phyloP scores from a whole-genome alignment of 1,140 invertebrate species.

The Achatina immaculata region DNA sequence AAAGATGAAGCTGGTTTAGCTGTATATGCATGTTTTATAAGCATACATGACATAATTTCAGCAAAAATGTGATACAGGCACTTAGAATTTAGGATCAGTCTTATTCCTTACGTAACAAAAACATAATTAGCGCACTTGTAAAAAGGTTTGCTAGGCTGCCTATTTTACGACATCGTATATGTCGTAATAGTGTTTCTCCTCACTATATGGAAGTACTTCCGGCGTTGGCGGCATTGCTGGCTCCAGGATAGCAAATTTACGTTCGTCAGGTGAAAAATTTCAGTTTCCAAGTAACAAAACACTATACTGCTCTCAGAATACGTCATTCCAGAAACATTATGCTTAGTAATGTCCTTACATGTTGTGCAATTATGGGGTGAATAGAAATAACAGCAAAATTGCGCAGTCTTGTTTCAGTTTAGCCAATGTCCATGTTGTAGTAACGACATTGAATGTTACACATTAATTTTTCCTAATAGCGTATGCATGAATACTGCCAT shows the following conservation, averaged over 20 bases:
- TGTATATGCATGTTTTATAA: neutral
- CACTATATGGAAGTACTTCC: slow-evolving; percentile 14
- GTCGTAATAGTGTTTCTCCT: neutral
- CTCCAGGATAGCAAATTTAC: neutral
- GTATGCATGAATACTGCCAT: too few relatives aligned
- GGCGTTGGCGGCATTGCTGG: slow-evolving; percentile 40
- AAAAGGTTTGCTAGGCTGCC: neutral
- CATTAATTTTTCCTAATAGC: too few relatives aligned
- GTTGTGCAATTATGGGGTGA: neutral
- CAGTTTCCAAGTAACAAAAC: neutral
- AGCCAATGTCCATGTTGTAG: too few relatives aligned
- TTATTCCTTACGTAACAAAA: neutral
- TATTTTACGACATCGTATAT: neutral
- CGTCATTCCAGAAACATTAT: neutral
- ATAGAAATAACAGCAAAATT: neutral
- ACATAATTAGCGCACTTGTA: neutral
- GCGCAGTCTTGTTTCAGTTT: neutral
- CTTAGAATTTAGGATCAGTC: neutral
- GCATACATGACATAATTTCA: neutral
- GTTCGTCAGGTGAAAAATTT: neutral
- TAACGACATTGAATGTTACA: too few relatives aligned
- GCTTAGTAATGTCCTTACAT: neutral
- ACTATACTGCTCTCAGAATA: neutral
- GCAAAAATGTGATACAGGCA: neutral
- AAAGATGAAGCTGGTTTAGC: neutral